Evolutionary conservation across 2,888 invertebrate species (phyloP).

Genomic region (Hypolimnas misippus): DNA sequence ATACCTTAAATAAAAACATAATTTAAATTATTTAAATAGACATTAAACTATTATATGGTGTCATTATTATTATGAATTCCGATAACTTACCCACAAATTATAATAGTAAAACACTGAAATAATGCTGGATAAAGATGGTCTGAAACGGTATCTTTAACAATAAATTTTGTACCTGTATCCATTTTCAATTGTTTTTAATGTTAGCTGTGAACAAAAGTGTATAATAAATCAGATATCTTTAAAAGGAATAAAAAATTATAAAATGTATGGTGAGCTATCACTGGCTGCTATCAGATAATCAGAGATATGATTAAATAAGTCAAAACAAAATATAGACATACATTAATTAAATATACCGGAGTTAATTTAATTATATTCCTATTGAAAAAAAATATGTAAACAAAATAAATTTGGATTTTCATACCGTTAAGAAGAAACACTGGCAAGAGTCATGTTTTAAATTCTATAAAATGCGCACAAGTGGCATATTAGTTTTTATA

Average conservation of each 20-base stretch:
- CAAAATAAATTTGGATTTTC: too few relatives aligned
- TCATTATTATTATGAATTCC: background rate
- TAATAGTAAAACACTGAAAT: slow-evolving; percentile 95
- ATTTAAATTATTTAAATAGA: background rate
- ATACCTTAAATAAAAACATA: slow-evolving; percentile 83
- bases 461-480: too few relatives aligned
- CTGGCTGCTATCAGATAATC: too few relatives aligned
- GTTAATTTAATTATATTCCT: background rate
- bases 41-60: background rate
- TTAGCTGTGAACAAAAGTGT: background rate
- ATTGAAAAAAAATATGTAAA: too few relatives aligned
- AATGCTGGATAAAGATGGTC: slow-evolving; percentile 96
- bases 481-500: background rate
- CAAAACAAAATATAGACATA: too few relatives aligned
- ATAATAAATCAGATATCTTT: too few relatives aligned
- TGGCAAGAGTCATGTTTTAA: too few relatives aligned
- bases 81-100: slow-evolving; percentile 91
- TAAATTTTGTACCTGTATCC: slow-evolving; percentile 46
- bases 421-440: too few relatives aligned
- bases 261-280: background rate
- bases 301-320: too few relatives aligned
- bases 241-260: too few relatives aligned
- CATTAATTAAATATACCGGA: too few relatives aligned
- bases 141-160: slow-evolving; percentile 70
- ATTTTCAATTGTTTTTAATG: slow-evolving; percentile 40